These are phyloP conservation scores for Prolemur simus DNA, from an alignment of 2,113 vertebrate genomes.

Conservation along the genomic window DNA sequence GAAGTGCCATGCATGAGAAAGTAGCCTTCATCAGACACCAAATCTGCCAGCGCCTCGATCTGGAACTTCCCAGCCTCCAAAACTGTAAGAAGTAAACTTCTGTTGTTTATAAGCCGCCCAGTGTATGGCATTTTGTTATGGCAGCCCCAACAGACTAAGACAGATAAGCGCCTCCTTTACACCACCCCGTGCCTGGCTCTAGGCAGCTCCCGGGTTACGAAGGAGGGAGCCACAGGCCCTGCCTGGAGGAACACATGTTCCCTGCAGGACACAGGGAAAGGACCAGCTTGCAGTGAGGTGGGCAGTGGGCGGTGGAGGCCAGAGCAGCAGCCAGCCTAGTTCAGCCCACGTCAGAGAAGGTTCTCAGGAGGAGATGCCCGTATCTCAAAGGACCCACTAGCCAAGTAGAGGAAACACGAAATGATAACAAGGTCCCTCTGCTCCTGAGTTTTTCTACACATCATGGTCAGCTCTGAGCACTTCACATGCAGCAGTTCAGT, in stretches of 20 bases:
- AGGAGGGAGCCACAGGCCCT: not conserved
- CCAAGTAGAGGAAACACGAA: not conserved
- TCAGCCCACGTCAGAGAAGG: not conserved
- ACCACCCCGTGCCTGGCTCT: not conserved
- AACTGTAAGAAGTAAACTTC: not conserved
- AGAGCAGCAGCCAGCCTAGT: not conserved
- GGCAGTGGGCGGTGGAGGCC: not conserved
- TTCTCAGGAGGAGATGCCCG: not conserved
- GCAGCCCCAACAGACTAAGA: not conserved
- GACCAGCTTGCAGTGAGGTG: not conserved
- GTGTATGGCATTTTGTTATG: no score
- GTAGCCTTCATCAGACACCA: no score
- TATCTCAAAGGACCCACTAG: not conserved
- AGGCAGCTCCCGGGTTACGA: not conserved
- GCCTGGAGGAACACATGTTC: accelerated
- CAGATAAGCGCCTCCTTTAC: not conserved
- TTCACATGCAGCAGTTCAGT: not conserved
- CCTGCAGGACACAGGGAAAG: not conserved
- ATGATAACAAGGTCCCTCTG: no score
- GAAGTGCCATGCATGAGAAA: not conserved
- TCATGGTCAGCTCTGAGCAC: not conserved
- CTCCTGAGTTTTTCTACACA: not conserved
- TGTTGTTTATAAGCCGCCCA: not conserved
- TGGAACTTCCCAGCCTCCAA: not conserved
- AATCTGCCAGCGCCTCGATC: not conserved